These are phyloP conservation scores for Orthonyx spaldingii DNA, from an alignment of 2,113 vertebrate species.

Conservation along the genomic window DNA sequence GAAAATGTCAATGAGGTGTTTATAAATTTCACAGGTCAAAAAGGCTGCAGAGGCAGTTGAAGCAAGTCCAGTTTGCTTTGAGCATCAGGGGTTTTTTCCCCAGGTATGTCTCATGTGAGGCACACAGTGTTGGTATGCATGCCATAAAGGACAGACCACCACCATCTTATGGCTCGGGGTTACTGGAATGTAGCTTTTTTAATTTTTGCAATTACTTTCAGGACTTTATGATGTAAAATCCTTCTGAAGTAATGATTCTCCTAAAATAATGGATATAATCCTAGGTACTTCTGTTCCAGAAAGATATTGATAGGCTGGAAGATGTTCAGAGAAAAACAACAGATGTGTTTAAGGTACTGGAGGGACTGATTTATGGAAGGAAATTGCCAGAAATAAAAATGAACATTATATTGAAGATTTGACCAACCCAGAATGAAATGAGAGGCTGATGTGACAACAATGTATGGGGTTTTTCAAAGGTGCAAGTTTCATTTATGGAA, in stretches of 20 bases:
- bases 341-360: background rate
- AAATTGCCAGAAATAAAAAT: constrained; percentile 27
- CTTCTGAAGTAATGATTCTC: background rate
- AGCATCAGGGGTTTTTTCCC: background rate
- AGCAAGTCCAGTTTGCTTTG: background rate
- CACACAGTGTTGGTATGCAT: background rate
- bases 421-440: background rate
- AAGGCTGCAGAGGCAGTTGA: background rate
- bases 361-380: background rate
- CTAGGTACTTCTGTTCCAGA: background rate
- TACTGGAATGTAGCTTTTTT: background rate
- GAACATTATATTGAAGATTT: background rate
- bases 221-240: background rate
- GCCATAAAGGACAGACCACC: background rate
- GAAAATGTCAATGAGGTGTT: background rate
- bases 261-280: background rate
- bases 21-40: background rate
- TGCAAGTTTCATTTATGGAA: background rate
- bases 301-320: constrained; percentile 5
- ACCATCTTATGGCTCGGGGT: background rate
- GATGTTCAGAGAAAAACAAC: background rate
- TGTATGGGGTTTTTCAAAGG: background rate
- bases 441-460: background rate
- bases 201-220: background rate
- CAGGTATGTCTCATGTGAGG: background rate